These are phyloP conservation scores for Nannoperca australis DNA, from an alignment of 2,797 vertebrate species.

Conservation along the genomic window DNA sequence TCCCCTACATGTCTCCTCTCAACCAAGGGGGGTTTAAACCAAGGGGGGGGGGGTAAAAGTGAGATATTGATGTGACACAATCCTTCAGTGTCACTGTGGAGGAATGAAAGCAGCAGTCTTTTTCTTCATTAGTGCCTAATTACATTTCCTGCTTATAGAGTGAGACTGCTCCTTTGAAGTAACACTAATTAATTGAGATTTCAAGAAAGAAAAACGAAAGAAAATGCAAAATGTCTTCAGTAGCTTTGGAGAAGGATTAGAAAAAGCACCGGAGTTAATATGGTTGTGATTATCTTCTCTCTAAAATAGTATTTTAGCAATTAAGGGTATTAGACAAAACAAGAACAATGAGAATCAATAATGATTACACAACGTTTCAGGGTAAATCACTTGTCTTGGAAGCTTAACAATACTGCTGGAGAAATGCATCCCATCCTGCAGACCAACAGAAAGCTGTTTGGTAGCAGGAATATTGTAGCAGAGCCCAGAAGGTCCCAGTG, in stretches of 20 bases:
- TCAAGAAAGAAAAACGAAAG: slow-evolving; percentile 3
- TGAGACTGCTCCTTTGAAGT: slow-evolving; percentile 69
- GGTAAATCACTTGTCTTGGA: slow-evolving; percentile 39
- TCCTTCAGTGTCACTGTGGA: slow-evolving; percentile 53
- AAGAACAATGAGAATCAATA: slow-evolving; percentile 60
- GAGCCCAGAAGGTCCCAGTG: slow-evolving; percentile 16
- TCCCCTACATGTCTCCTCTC: slow-evolving; percentile 46
- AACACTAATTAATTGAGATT: slow-evolving; percentile 72
- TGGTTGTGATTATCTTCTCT: slow-evolving; percentile 59
- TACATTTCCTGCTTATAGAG: slow-evolving; percentile 70
- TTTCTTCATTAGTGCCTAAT: slow-evolving; percentile 76
- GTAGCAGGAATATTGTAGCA: slow-evolving; percentile 11
- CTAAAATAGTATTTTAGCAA: slow-evolving; percentile 58
- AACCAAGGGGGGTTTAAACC: slow-evolving; percentile 45
- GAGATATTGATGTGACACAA: slow-evolving; percentile 62
- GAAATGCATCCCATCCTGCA: slow-evolving; percentile 19
- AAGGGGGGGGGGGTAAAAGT: slow-evolving; percentile 35
- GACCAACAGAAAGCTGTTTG: slow-evolving; percentile 31
- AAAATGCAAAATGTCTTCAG: slow-evolving; percentile 48
- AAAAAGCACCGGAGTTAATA: slow-evolving; percentile 50
- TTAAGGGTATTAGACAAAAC: slow-evolving; percentile 65
- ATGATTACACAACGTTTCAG: slow-evolving; percentile 48
- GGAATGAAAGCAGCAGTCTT: slow-evolving; percentile 52
- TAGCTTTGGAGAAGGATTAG: slow-evolving; percentile 65
- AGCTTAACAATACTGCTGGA: slow-evolving; percentile 26